Evolutionary conservation across 2,888 invertebrate species (phyloP).

Genomic region (Lasioglossum morio): DNA sequence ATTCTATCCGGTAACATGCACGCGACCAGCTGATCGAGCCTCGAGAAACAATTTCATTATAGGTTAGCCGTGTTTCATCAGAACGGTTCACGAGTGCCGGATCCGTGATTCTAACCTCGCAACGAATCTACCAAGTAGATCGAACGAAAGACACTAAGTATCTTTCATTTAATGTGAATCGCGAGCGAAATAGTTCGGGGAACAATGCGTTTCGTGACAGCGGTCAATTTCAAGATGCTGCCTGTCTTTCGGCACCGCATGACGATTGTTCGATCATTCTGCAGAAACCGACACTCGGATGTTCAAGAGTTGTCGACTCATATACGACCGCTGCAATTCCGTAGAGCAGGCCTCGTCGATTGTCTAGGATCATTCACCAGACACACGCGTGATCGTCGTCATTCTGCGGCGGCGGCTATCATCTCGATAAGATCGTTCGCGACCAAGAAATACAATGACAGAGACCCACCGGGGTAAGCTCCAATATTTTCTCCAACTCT

Average conservation of each 20-base stretch:
- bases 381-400: slow-evolving; percentile 54
- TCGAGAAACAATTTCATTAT: slow-evolving; percentile 10
- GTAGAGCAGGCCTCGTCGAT: slow-evolving; percentile 35
- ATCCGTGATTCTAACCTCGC: slow-evolving; percentile 31
- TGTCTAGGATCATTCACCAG: slow-evolving; percentile 44
- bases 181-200: slow-evolving; percentile 11
- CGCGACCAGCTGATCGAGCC: slow-evolving; percentile 19
- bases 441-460: slow-evolving; percentile 71
- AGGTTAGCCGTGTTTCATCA: slow-evolving; percentile 55
- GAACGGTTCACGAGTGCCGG: slow-evolving; percentile 4
- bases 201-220: slow-evolving; percentile 73
- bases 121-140: slow-evolving; percentile 17
- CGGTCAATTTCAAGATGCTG: slow-evolving; percentile 72
- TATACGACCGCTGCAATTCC: slow-evolving; percentile 42
- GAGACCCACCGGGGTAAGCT: slow-evolving; percentile 71
- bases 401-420: slow-evolving; percentile 62
- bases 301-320: slow-evolving; percentile 50
- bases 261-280: slow-evolving; percentile 66
- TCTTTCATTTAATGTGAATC: slow-evolving; percentile 41
- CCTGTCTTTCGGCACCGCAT: slow-evolving; percentile 75
- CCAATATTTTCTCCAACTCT: neutral
- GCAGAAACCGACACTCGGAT: slow-evolving; percentile 59
- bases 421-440: slow-evolving; percentile 71
- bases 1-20: slow-evolving; percentile 7
- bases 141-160: neutral